Evolutionary conservation across 2,888 invertebrate genomes (phyloP).

Genomic region (Lysandra coridon): DNA sequence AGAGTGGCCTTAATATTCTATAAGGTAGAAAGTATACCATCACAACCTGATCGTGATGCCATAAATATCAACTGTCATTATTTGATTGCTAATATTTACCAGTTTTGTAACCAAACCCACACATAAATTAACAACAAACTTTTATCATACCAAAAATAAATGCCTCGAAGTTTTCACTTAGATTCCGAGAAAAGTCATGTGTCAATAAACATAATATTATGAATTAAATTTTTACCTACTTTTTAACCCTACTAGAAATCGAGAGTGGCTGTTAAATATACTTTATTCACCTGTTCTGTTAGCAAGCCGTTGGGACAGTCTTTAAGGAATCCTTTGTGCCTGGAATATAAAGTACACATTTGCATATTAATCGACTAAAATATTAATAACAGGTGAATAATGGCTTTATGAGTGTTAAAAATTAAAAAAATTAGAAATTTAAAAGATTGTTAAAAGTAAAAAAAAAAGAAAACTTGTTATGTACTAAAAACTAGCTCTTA

Average conservation of each 20-base stretch:
- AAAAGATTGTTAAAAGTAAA: too few species aligned
- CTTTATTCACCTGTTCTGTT: conserved; percentile 89
- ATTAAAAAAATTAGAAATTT: too few species aligned
- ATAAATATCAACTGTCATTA: neutral
- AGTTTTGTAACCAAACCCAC: neutral
- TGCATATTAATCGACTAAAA: neutral
- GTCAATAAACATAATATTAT: too few species aligned
- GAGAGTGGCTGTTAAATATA: neutral
- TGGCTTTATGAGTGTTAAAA: neutral
- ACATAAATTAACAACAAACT: too few species aligned
- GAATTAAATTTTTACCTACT: too few species aligned
- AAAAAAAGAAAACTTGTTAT: too few species aligned
- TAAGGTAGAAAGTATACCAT: neutral
- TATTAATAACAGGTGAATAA: neutral
- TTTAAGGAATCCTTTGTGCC: conserved; percentile 98
- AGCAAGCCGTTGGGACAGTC: conserved; percentile 97
- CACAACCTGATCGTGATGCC: neutral
- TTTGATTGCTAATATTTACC: neutral
- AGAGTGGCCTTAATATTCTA: neutral
- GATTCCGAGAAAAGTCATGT: too few species aligned
- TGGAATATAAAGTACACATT: conserved; percentile 63
- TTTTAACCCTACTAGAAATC: neutral
- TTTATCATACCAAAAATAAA: too few species aligned
- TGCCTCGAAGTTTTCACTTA: too few species aligned
- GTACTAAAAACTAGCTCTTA: too few species aligned